A percentile compares a stretch with the other conserved stretches of the same genome.
These are phyloP conservation scores for Drosophila insularis DNA, from an alignment of 1,140 invertebrate genomes.

Conservation along the genomic window DNA sequence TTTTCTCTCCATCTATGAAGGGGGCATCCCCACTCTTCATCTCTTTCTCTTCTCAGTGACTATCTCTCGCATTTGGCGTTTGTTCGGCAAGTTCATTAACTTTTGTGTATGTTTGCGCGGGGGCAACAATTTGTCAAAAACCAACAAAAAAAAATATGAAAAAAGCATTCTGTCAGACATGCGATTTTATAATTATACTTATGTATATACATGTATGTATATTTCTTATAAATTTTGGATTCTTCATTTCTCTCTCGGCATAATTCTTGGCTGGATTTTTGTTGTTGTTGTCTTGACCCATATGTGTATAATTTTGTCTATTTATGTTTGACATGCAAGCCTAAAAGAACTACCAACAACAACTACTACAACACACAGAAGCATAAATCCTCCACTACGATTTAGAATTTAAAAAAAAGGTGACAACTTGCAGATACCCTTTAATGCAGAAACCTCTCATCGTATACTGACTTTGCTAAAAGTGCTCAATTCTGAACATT, in stretches of 20 bases:
- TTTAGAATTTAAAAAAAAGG: too few relatives aligned
- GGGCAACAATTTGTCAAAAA: slow-evolving; percentile 74
- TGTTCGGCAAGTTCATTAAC: slow-evolving; percentile 69
- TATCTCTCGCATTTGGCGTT: slow-evolving; percentile 20
- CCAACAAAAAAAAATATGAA: not conserved
- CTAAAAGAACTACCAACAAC: not conserved
- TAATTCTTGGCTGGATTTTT: not conserved
- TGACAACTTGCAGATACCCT: not conserved
- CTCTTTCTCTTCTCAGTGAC: slow-evolving; percentile 9
- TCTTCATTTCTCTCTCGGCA: not conserved
- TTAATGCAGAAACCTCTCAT: too few relatives aligned
- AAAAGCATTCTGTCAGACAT: slow-evolving; percentile 62
- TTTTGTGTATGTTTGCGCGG: slow-evolving; percentile 58
- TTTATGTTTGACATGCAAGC: slow-evolving; percentile 49
- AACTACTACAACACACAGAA: not conserved
- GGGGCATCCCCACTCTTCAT: slow-evolving; percentile 6
- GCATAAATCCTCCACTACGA: not conserved
- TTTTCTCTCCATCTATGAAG: not conserved
- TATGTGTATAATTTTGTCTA: slow-evolving; percentile 46
- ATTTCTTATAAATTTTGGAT: slow-evolving; percentile 37
- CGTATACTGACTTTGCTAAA: too few relatives aligned
- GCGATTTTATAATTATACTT: slow-evolving; percentile 75
- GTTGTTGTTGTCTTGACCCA: slow-evolving; percentile 34
- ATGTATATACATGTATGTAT: slow-evolving; percentile 41
- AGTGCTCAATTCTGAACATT: too few relatives aligned